phyloP scores from a whole-genome alignment of 2,888 invertebrate species.

The Eupithecia centaureata region DNA sequence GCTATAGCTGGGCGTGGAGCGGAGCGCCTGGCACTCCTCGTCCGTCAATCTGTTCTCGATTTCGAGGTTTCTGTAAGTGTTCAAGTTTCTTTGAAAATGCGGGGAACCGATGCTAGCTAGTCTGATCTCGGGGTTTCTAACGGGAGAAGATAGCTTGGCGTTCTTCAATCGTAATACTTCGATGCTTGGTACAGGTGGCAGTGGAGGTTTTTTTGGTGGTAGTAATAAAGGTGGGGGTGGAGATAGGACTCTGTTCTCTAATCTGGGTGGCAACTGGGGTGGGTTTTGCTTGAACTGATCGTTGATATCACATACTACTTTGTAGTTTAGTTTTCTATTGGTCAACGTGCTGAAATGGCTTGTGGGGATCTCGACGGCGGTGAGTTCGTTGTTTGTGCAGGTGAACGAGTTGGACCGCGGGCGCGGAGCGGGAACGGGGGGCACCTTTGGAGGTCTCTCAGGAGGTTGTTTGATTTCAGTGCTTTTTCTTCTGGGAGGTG shows the following conservation, averaged over 20 bases:
- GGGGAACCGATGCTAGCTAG: slow-evolving; percentile 87
- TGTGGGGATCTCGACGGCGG: slow-evolving; percentile 72
- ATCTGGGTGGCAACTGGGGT: slow-evolving; percentile 82
- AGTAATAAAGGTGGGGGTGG: slow-evolving; percentile 82
- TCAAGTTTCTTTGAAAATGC: slow-evolving; percentile 85
- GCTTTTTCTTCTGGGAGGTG: slow-evolving; percentile 85
- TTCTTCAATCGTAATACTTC: slow-evolving; percentile 85
- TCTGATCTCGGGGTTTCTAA: slow-evolving; percentile 76
- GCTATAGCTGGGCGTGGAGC: slow-evolving; percentile 67
- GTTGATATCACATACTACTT: slow-evolving; percentile 77
- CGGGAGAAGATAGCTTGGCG: slow-evolving; percentile 69
- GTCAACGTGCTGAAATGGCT: slow-evolving; percentile 78
- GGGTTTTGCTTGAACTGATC: slow-evolving; percentile 69
- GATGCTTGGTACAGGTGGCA: slow-evolving; percentile 88
- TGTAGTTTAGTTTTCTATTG: slow-evolving; percentile 75
- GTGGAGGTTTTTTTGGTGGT: slow-evolving; percentile 89
- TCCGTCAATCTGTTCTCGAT: slow-evolving; percentile 71
- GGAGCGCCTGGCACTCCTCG: slow-evolving; percentile 62
- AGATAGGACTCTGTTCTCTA: slow-evolving; percentile 67
- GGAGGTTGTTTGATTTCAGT: slow-evolving; percentile 84
- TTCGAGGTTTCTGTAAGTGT: slow-evolving; percentile 84
- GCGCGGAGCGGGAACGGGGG: slow-evolving; percentile 77
- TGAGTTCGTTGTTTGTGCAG: slow-evolving; percentile 72
- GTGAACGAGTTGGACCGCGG: slow-evolving; percentile 84
- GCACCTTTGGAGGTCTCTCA: slow-evolving; percentile 87